Evolutionary conservation across 1,140 invertebrate species (phyloP), one percentile per base, ranked within the genome.

Genomic region (Calycopis cecrops): DNA sequence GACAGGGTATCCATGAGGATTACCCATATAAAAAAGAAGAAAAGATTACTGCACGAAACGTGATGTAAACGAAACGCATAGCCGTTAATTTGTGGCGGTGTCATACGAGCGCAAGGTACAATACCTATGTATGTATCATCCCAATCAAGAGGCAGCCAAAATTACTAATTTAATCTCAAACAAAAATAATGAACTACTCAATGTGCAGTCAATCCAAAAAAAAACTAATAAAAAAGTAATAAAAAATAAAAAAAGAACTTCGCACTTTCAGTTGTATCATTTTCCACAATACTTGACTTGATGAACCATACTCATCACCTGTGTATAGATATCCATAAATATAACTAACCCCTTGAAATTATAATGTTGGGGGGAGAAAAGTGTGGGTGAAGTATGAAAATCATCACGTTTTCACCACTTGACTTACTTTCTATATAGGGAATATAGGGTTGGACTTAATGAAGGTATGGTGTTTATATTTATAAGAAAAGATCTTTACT

Each of bases 221-320:
- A 11, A 55, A 33, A 35, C n/a, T n/a, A 35, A 28, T 37, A 17
- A 6, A 42, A 28, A 37, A 16, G 1, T 21, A 38, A 38, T 10
- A 21, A n/a, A 34, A 44, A 48, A 37, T 14, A 17, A 55, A 47
- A 33, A 47, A 11, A 35, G 7, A 69, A 64, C 60, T 70, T 57
- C 63, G 48, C 33, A 74, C 52, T 73, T 40, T 59, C 48, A 64
- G 73, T 67, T 48, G 59, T 56, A 18, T 56, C 60, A 59, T 57
- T 59, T 62, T 67, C 63, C 63, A 65, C 63, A 70, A 73, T 70
- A 64, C 55, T 70, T 38, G 52, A 63, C 56, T 58, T 59, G 59
- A 68, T 62, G 66, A 50, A 35, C 48, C 68, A 72, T 74, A 65
- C 69, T 64, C 71, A 67, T 70, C 72, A 75, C 70, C 67, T 71